These are phyloP conservation scores for Rhynchonema sp. DNA, from an alignment of 2,888 invertebrate species.

Conservation along the genomic window DNA sequence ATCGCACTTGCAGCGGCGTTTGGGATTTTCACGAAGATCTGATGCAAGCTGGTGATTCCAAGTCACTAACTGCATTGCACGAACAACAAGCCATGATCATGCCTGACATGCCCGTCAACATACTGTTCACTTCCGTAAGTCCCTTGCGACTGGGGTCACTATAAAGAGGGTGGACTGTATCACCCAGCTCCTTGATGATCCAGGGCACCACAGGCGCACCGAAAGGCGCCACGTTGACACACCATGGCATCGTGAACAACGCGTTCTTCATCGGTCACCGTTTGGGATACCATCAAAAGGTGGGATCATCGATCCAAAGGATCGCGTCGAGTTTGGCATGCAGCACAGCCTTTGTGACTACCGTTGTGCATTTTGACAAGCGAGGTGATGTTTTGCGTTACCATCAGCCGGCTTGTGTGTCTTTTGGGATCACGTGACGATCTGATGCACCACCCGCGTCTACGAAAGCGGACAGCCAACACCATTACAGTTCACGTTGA, in stretches of 20 bases:
- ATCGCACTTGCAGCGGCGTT: conserved; percentile 30
- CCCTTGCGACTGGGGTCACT: neutral
- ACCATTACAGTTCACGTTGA: no score
- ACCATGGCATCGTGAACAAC: conserved; percentile 56
- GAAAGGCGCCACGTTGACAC: conserved; percentile 46
- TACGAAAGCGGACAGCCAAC: no score
- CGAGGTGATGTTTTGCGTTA: no score
- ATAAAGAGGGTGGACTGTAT: neutral
- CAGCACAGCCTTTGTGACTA: no score
- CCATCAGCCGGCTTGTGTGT: no score
- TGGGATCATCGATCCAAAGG: no score
- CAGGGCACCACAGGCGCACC: conserved; percentile 58
- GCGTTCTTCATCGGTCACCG: conserved; percentile 42
- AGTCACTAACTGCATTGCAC: neutral
- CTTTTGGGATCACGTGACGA: no score
- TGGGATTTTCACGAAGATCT: conserved; percentile 11
- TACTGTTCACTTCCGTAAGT: conserved; percentile 32
- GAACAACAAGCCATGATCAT: neutral
- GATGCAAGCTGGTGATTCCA: neutral
- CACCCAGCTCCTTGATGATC: neutral
- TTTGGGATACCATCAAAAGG: conserved; percentile 29
- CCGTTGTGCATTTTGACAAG: no score
- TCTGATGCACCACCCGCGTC: no score
- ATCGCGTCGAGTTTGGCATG: no score
- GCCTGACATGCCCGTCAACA: conserved; percentile 46